phyloP scores from a whole-genome alignment of 2,888 invertebrate species.

The Eupithecia insigniata region DNA sequence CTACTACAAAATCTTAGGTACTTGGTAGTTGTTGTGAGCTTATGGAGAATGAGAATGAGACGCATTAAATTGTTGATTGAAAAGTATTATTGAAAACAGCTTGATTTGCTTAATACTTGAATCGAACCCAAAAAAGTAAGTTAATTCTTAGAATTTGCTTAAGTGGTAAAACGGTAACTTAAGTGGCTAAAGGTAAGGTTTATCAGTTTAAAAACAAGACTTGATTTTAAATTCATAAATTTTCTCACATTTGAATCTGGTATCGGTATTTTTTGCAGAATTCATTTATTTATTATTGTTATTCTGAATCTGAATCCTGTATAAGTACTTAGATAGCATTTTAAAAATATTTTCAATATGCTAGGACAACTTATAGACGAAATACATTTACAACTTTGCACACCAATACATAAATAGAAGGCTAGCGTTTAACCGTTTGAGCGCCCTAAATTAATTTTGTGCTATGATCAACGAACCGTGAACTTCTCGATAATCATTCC shows the following conservation, averaged over 20 bases:
- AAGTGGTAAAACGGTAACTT: too few species aligned
- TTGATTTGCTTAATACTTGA: neutral
- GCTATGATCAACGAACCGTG: constrained; percentile 71
- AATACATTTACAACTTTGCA: neutral
- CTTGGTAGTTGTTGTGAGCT: neutral
- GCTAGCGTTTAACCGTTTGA: constrained; percentile 29
- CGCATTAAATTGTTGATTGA: neutral
- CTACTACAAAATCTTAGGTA: neutral
- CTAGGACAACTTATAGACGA: neutral
- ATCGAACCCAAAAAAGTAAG: neutral
- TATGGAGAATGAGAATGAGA: neutral
- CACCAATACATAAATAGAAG: constrained; percentile 16
- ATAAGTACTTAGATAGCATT: neutral
- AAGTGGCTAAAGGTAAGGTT: too few species aligned
- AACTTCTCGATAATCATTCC: constrained; percentile 73
- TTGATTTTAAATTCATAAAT: too few species aligned
- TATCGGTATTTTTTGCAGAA: neutral
- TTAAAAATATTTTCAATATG: neutral
- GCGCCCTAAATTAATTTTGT: constrained; percentile 74
- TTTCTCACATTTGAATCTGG: too few species aligned
- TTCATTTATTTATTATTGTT: too few species aligned
- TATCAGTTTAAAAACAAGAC: too few species aligned
- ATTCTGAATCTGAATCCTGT: too few species aligned
- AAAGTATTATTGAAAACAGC: neutral
- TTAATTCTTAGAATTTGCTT: neutral